Conservation (phyloP, 2,888 invertebrate species). For the Diploptera punctata region DNA sequence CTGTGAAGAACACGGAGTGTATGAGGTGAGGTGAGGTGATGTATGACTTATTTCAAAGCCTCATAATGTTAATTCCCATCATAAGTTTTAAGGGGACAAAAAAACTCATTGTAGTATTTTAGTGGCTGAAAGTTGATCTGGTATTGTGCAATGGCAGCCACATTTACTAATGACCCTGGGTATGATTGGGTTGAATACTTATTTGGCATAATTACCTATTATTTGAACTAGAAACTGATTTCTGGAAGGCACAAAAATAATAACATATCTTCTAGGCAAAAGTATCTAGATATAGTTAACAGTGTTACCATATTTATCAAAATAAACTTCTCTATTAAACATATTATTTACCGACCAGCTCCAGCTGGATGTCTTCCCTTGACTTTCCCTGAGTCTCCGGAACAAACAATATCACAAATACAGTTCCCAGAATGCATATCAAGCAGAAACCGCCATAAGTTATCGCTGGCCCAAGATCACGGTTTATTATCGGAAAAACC, state of each 20-base stretch:
- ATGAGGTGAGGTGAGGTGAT: no score
- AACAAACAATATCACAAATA: conserved; percentile 4
- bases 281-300: not conserved
- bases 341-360: conserved; percentile 18
- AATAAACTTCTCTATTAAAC: conserved; percentile 4
- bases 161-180: no score
- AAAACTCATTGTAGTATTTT: no score
- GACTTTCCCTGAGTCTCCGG: conserved; percentile 26
- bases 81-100: no score
- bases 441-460: conserved; percentile 81
- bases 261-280: not conserved
- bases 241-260: conserved; percentile 12
- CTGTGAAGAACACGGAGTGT: no score
- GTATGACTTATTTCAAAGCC: no score
- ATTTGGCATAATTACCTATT: not conserved
- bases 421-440: conserved; percentile 60
- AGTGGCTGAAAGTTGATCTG: no score
- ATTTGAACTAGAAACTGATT: not conserved
- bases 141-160: no score
- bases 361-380: conserved; percentile 21
- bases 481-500: conserved; percentile 67
- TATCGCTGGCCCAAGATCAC: conserved; percentile 63
- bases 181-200: not conserved
- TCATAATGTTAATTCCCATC: no score
- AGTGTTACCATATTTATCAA: conserved; percentile 1